Base-by-base conservation (phyloP, 2,888 invertebrate species). In the Elegia similella region DNA sequence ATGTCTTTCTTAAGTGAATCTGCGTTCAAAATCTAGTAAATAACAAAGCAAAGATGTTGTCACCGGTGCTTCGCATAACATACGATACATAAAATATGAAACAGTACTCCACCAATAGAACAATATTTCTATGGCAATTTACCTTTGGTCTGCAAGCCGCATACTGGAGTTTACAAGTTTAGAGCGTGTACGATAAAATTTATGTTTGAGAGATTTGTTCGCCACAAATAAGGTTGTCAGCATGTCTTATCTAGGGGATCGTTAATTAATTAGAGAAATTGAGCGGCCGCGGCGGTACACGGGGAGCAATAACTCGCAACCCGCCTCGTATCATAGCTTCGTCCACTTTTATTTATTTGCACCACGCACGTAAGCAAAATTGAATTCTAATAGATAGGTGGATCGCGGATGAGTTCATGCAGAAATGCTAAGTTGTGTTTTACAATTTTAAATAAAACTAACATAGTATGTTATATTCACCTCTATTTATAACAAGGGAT, bases 251-350 rank as follows among this genome's bases (percentile, higher is more conserved):
- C 90, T 89, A 85, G 77, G 75, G 83, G 86, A 91, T 91, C 91
- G 88, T 87, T 90, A 90, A 90, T 90, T 91, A 91, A 91, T 91
- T 91, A 91, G 90, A 90, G 90, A 90, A 89, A 90, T 91, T 91
- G 90, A 89, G 85, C 87, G 87, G 83, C 84, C 83, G 82, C 83
- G 78, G 81, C 82, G 79, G 82, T 76, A 87, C 78, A 78, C 80
- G 73, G 91, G 91, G 91, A 89, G 86, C 88, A 81, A 90, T 91
- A 91, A 90, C 90, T 91, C 88, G 89, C 88, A 82, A 84, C 86
- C 82, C 84, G 80, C 81, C 86, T 86, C 86, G 87, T 91, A 90
- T 90, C 89, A 91, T 90, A 89, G 85, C 87, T 85, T 80, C 78
- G 78, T 72, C 79, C 74, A 72, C 77, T 76, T 88, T 88, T 89